These are phyloP conservation scores for Anticlea derivata DNA, from an alignment of 2,888 invertebrate genomes.

Conservation along the genomic window DNA sequence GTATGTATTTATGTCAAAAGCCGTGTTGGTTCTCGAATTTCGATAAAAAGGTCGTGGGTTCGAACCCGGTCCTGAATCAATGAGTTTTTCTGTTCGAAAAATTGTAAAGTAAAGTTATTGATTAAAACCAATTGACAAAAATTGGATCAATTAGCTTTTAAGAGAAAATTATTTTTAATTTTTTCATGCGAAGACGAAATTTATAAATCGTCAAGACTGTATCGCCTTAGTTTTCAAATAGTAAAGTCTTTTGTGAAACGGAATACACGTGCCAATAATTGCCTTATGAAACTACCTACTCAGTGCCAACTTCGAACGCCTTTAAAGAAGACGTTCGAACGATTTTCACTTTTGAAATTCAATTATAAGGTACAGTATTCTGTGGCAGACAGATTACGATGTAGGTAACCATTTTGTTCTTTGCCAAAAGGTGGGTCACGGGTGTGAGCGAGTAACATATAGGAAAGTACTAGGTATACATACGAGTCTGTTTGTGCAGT, in stretches of 20 bases:
- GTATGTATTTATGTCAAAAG: too few relatives aligned
- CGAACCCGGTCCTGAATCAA: too few relatives aligned
- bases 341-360: constrained; percentile 1
- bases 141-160: neutral
- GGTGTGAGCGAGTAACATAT: constrained; percentile 25
- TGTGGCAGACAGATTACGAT: neutral
- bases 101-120: too few relatives aligned
- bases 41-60: too few relatives aligned
- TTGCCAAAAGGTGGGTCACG: constrained; percentile 16
- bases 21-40: too few relatives aligned
- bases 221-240: constrained; percentile 38
- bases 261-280: constrained; percentile 64
- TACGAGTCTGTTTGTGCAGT: constrained; percentile 13
- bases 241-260: constrained; percentile 52
- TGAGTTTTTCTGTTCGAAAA: too few relatives aligned
- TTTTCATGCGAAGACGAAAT: neutral
- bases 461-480: too few relatives aligned
- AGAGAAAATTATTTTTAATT: neutral
- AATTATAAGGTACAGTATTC: neutral
- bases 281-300: constrained; percentile 52
- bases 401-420: neutral
- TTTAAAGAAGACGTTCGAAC: neutral
- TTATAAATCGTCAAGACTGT: constrained; percentile 2
- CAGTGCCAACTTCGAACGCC: constrained; percentile 42
- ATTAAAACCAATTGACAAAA: too few relatives aligned